Evolutionary conservation across 2,797 vertebrate genomes (phyloP).

Genomic region (Malacoctenus gilli): DNA sequence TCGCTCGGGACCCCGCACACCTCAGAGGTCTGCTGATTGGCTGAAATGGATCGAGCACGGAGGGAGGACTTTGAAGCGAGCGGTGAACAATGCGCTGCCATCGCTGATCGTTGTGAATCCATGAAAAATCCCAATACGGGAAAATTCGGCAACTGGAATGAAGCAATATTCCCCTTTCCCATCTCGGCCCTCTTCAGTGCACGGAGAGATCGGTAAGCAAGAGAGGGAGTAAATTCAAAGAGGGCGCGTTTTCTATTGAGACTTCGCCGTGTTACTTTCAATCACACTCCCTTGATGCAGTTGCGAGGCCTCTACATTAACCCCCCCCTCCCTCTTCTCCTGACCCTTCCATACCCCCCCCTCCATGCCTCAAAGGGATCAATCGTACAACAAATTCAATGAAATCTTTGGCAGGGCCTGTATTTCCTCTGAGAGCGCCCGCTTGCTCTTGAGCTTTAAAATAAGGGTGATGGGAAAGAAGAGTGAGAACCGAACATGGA

Average conservation of each 20-base stretch:
- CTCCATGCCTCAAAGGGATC: slow-evolving; percentile 58
- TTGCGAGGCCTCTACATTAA: slow-evolving; percentile 64
- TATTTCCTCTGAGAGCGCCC: slow-evolving; percentile 75
- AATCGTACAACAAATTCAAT: slow-evolving; percentile 78
- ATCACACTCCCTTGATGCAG: slow-evolving; percentile 67
- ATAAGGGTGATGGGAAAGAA: slow-evolving; percentile 22
- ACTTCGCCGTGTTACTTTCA: slow-evolving; percentile 73
- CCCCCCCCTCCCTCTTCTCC: slow-evolving; percentile 54
- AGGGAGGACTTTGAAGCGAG: no score
- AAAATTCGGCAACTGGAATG: no score
- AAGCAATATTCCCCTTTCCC: slow-evolving; percentile 7
- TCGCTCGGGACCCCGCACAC: no score
- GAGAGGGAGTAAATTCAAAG: slow-evolving; percentile 29
- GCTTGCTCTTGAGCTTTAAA: slow-evolving; percentile 64
- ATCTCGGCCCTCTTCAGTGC: slow-evolving; percentile 20
- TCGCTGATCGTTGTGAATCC: no score
- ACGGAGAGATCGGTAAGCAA: slow-evolving; percentile 15
- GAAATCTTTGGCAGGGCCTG: slow-evolving; percentile 72
- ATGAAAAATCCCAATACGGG: no score
- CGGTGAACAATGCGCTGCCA: no score
- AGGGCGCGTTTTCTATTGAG: slow-evolving; percentile 71
- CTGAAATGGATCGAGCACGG: no score
- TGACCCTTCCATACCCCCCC: slow-evolving; percentile 33
- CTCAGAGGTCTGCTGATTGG: no score
- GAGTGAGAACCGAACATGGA: slow-evolving; percentile 10